Evolutionary conservation across 2,888 invertebrate genomes (phyloP).

Genomic region (Chaetogeoica ovagalla): DNA sequence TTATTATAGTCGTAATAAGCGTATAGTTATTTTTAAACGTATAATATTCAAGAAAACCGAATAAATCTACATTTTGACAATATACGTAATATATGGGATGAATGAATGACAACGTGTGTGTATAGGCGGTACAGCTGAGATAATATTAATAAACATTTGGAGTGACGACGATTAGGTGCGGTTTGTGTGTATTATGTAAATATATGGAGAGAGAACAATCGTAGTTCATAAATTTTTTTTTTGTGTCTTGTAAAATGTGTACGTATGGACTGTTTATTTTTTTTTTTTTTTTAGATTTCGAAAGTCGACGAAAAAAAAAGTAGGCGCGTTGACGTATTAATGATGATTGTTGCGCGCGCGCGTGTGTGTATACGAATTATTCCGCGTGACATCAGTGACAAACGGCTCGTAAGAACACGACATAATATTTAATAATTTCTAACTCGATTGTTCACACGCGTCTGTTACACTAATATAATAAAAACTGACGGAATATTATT

Average conservation of each 20-base stretch:
- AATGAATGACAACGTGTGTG: constrained; percentile 10
- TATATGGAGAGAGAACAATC: neutral
- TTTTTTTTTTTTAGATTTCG: constrained; percentile 21
- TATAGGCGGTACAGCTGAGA: neutral
- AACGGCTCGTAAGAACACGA: neutral
- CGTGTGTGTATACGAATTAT: constrained; percentile 13
- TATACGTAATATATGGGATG: neutral
- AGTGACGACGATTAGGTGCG: constrained; percentile 6
- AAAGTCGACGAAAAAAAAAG: neutral
- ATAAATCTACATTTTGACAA: too few relatives aligned
- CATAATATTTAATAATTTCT: too few relatives aligned
- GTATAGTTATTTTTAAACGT: too few relatives aligned
- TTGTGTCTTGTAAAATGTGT: neutral
- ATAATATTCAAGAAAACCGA: too few relatives aligned
- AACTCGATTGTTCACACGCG: too few relatives aligned
- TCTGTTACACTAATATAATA: too few relatives aligned
- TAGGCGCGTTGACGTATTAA: constrained; percentile 20
- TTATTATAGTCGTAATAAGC: too few relatives aligned
- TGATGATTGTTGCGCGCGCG: neutral
- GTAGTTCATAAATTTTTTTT: too few relatives aligned
- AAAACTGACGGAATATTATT: too few relatives aligned
- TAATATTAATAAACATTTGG: neutral
- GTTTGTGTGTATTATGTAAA: neutral
- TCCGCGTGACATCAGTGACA: constrained; percentile 9
- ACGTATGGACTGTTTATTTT: neutral